A percentile compares a stretch with the other conserved stretches of the same genome.
phyloP scores from a whole-genome alignment of 2,113 vertebrate genomes.

The Tetrao urogallus region DNA sequence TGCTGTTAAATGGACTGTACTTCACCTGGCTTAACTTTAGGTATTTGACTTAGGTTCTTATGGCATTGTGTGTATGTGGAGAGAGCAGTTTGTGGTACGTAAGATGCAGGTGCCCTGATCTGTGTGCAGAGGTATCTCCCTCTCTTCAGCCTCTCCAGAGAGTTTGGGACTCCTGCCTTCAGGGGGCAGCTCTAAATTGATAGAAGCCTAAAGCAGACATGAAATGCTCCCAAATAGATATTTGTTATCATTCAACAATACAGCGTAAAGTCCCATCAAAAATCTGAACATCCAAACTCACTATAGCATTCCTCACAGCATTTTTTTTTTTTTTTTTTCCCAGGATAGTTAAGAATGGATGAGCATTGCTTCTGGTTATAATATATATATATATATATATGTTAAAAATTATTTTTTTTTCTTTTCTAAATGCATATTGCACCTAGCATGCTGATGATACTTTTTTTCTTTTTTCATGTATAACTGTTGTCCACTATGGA shows the following conservation, averaged over 20 bases:
- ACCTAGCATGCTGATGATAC: constrained; percentile 49
- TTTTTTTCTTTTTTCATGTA: constrained; percentile 48
- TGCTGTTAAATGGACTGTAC: not conserved
- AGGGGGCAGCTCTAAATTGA: not conserved
- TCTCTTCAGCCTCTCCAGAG: not conserved
- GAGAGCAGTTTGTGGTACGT: not conserved
- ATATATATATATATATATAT: not conserved
- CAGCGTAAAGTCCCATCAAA: not conserved
- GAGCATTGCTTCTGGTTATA: constrained; percentile 4
- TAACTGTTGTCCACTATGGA: constrained; percentile 34
- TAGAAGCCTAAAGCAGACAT: not conserved
- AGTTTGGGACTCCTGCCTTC: not conserved
- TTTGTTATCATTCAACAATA: not conserved
- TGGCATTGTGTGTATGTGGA: rapidly evolving
- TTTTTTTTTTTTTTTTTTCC: not conserved
- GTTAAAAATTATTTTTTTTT: not conserved
- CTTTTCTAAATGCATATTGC: constrained; percentile 46
- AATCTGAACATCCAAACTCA: not conserved
- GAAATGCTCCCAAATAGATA: not conserved
- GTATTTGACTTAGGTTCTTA: not conserved
- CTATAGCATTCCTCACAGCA: not conserved
- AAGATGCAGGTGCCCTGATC: not conserved
- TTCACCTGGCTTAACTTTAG: not conserved
- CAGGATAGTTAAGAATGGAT: not conserved
- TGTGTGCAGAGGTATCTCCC: not conserved